Conservation (phyloP, 2,888 invertebrate species). For the Pseudolycoriella hygida region DNA sequence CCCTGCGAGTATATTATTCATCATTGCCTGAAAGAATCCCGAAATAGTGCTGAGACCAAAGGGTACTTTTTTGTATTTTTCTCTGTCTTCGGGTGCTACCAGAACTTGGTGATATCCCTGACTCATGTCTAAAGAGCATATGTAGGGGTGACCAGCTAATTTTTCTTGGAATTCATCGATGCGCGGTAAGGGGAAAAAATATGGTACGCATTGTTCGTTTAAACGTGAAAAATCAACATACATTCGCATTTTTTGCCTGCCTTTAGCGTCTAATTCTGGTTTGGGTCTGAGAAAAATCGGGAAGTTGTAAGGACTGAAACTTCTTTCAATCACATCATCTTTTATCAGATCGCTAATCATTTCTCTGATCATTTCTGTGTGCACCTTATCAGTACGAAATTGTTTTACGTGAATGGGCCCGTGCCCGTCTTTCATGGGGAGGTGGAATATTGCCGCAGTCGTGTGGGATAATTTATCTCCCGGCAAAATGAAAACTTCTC, state of each 20-base stretch:
- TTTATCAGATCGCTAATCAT: too few relatives aligned
- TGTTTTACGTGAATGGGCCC: too few relatives aligned
- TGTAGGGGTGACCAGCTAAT: background rate
- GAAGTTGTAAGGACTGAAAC: slow-evolving; percentile 1
- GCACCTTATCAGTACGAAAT: too few relatives aligned
- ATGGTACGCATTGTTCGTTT: background rate
- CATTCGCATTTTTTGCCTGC: background rate
- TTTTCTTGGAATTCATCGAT: background rate
- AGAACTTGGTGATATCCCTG: background rate
- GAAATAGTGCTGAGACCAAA: background rate
- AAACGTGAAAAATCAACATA: background rate
- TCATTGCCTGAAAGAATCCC: too few relatives aligned
- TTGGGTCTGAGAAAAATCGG: slow-evolving; percentile 1
- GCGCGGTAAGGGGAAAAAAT: background rate
- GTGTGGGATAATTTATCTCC: too few relatives aligned
- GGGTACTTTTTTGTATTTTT: too few relatives aligned
- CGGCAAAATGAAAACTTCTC: too few relatives aligned
- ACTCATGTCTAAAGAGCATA: background rate
- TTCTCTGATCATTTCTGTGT: too few relatives aligned
- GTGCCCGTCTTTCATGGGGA: too few relatives aligned
- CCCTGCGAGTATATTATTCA: too few relatives aligned
- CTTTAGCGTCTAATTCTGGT: background rate
- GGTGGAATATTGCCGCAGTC: too few relatives aligned
- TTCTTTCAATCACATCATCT: background rate
- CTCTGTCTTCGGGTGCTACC: background rate